phyloP scores from a whole-genome alignment of 2,113 vertebrate genomes.

The Pteronura brasiliensis region DNA sequence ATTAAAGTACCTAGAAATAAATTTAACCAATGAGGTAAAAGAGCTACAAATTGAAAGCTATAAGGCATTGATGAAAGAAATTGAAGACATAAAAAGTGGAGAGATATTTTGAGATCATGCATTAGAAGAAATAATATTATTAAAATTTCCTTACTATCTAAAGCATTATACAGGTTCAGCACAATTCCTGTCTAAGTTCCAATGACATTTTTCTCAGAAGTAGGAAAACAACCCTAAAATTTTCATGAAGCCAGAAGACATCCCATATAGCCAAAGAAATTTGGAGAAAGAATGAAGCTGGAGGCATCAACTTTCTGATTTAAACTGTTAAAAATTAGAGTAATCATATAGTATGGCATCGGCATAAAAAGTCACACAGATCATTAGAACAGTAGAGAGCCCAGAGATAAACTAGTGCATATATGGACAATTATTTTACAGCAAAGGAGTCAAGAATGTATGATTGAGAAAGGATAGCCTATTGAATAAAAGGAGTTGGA shows the following conservation, averaged over 20 bases:
- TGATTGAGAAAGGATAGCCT: not conserved
- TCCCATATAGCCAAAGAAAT: not conserved
- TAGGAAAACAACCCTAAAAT: not conserved
- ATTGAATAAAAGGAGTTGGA: not conserved
- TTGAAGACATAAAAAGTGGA: not conserved
- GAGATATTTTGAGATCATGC: not conserved
- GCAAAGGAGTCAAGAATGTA: not conserved
- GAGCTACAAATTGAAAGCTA: not conserved
- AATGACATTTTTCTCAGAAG: not conserved
- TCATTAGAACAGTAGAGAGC: not conserved
- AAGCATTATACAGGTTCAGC: not conserved
- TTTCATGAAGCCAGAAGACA: not conserved
- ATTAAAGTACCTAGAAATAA: not conserved
- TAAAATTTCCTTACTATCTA: not conserved
- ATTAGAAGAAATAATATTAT: not conserved
- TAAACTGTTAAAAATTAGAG: not conserved
- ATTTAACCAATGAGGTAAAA: not conserved
- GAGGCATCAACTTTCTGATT: not conserved
- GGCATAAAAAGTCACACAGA: not conserved
- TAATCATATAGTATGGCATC: not conserved
- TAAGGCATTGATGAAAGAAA: not conserved
- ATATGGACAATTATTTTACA: not conserved
- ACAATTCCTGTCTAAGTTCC: not conserved
- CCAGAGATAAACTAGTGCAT: not conserved
- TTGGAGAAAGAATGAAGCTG: not conserved